phyloP scores from a whole-genome alignment of 2,797 vertebrate species.

The Rhabdophis nuchalis region DNA sequence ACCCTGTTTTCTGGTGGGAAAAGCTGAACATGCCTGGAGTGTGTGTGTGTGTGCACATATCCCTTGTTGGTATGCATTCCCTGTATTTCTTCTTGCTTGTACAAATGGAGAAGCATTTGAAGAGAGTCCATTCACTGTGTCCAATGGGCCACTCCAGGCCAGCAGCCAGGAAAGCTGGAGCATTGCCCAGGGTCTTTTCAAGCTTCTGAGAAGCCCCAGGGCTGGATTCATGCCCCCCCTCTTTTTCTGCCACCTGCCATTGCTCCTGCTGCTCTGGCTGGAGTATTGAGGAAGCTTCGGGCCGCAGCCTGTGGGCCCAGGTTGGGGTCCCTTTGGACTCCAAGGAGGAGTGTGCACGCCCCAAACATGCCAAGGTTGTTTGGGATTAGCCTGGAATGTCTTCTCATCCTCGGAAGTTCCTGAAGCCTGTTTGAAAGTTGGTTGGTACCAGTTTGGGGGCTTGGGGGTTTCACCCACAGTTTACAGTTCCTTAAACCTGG shows the following conservation, averaged over 20 bases:
- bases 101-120: not conserved
- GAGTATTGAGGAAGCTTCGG: not conserved
- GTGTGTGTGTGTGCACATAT: not conserved
- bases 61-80: not conserved
- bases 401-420: not conserved
- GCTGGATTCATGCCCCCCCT: not conserved
- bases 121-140: not conserved
- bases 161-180: not conserved
- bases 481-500: not conserved
- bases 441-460: too few species aligned
- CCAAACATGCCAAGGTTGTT: not conserved
- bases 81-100: not conserved
- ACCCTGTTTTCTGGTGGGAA: not conserved
- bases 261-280: not conserved
- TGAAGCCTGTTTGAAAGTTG: not conserved
- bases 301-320: not conserved
- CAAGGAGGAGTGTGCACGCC: not conserved
- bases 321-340: not conserved
- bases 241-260: not conserved
- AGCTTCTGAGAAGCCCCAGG: not conserved
- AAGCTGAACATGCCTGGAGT: not conserved
- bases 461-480: not conserved
- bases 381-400: not conserved
- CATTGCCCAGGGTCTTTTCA: not conserved
- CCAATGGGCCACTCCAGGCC: not conserved